Evolutionary conservation across 2,797 vertebrate species (phyloP).

Genomic region (Rhabdomys pumilio): DNA sequence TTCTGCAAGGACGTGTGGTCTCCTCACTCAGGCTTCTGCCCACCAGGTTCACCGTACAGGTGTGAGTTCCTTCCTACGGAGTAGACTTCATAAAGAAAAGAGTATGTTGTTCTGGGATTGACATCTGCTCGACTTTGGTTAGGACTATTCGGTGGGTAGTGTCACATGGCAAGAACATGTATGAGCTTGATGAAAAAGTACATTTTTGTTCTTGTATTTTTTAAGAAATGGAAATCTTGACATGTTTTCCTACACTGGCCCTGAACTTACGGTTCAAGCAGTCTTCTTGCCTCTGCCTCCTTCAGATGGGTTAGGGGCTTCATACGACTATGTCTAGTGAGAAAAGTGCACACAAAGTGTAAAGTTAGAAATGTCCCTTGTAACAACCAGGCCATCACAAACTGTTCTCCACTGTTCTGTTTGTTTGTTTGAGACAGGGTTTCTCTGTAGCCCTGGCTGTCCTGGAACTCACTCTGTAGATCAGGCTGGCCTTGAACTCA

Average conservation of each 20-base stretch:
- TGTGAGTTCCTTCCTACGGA: background rate
- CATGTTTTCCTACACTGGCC: background rate
- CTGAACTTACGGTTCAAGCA: background rate
- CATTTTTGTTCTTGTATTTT: background rate
- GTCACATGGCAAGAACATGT: background rate
- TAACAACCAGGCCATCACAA: background rate
- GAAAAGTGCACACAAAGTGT: background rate
- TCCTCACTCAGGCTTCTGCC: background rate
- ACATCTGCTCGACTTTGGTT: too few relatives aligned
- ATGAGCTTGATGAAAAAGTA: background rate
- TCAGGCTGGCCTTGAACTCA: too few relatives aligned
- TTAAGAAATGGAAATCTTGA: background rate
- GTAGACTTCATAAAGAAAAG: background rate
- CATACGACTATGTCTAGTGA: background rate
- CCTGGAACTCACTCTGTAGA: too few relatives aligned
- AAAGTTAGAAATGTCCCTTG: background rate
- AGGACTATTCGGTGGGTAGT: background rate
- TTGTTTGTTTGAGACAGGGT: background rate
- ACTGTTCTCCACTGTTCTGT: background rate
- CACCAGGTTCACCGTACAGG: too few relatives aligned
- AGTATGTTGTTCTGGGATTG: background rate
- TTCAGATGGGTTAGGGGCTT: background rate
- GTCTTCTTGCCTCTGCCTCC: background rate
- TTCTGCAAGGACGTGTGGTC: background rate
- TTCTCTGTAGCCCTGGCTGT: too few relatives aligned